Base-by-base conservation (phyloP, 1,140 invertebrate species). In the Drosophila gunungcola region DNA sequence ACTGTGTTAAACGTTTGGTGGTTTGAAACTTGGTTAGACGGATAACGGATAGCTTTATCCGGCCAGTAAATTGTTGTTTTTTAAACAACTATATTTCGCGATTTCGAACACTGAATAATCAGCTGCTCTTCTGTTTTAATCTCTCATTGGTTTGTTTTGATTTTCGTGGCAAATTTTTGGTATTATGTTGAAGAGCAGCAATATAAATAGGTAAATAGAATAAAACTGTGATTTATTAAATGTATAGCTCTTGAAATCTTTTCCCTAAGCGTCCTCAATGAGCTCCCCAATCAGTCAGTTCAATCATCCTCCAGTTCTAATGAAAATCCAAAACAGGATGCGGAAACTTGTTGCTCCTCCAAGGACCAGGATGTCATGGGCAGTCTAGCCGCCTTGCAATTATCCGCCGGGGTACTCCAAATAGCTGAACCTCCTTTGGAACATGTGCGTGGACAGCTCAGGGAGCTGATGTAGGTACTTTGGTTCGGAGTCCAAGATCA, bases 111-210 rank as follows among this genome's bases (percentile, higher is more conserved):
- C 64, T 36, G 34, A 21, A 1, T 1, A 45, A 39, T 53, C 80
- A 83, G 78, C 72, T 83, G 60, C n/a, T 53, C 11, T 32, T 45
- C 3, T 34, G n/a, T 21, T 34, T 34, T 65, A 48, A 60, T 53
- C 13, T 41, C 13, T 41, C 42, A 16, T 21, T 55, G 25, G 63
- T 46, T 55, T 62, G 49, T 61, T 69, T 74, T 79, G 42, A 34
- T 61, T 55, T 53, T 48, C 3, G 9, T 39, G 4, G 6, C 12
- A 27, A n/a, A 3, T 52, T 48, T 39, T 57, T 68, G 25, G 64
- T 51, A 77, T 51, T 49, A 91, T 91, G 90, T 61, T 91, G 21
- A 91, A 78, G 69, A 91, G 90, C 56, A 91, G 90, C 69, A 88
- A 91, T 51, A 73, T 91, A 5, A 74, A 91, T 43, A 91, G 90